Percentiles rank a stretch among this genome's conserved stretches.
These are phyloP conservation scores for Passer domesticus DNA, from an alignment of 2,113 vertebrate genomes.

Conservation along the genomic window DNA sequence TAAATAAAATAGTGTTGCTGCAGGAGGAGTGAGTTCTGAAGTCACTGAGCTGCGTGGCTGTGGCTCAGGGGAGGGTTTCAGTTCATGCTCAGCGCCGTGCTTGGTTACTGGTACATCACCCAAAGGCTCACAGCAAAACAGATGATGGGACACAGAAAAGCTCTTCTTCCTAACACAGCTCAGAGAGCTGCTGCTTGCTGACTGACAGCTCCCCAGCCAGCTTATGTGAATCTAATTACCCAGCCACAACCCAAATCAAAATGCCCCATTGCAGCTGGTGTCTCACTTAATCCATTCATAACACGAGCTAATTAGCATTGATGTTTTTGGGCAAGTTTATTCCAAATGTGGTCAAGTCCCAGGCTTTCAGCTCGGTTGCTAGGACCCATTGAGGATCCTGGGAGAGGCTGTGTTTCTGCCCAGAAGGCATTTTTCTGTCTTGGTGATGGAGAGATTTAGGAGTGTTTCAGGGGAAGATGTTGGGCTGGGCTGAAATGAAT, in stretches of 20 bases:
- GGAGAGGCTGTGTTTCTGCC: conserved; percentile 21
- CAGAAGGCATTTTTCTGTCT: conserved; percentile 18
- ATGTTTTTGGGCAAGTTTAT: conserved; percentile 63
- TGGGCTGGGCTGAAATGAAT: neutral
- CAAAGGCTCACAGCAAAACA: conserved; percentile 7
- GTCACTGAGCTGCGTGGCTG: neutral
- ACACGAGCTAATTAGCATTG: conserved; percentile 70
- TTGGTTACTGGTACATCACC: neutral
- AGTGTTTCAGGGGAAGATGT: neutral
- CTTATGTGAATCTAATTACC: conserved; percentile 70
- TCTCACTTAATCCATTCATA: conserved; percentile 74
- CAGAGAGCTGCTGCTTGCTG: neutral
- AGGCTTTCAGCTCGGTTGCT: conserved; percentile 35
- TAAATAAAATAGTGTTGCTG: neutral
- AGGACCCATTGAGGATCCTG: conserved; percentile 19
- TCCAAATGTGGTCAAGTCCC: conserved; percentile 52
- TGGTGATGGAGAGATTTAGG: neutral
- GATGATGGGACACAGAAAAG: neutral
- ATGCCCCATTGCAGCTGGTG: conserved; percentile 69
- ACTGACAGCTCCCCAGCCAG: conserved; percentile 47
- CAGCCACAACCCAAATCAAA: conserved; percentile 64
- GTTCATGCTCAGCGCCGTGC: neutral
- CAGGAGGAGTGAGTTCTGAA: neutral
- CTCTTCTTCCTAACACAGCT: neutral
- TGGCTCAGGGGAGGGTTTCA: neutral